These are phyloP conservation scores for Leptosomus discolor DNA, from an alignment of 2,113 vertebrate species.

Conservation along the genomic window DNA sequence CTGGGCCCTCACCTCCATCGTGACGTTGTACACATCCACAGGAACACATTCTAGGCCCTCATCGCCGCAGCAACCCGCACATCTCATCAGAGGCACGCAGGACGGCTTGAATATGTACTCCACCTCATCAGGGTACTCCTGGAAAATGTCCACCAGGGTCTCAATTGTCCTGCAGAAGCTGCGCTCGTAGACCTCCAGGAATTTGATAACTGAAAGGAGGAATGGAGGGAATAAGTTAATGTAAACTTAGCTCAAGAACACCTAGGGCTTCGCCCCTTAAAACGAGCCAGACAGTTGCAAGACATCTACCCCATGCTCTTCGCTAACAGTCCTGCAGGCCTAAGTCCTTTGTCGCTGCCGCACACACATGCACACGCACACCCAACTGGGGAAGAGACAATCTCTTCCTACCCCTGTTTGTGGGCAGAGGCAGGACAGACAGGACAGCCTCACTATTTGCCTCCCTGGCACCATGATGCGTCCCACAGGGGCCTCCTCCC, in stretches of 20 bases:
- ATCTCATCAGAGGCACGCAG: constrained; percentile 92
- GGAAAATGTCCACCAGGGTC: constrained; percentile 93
- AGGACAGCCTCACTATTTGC: background rate
- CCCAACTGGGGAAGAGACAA: background rate
- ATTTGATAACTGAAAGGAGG: constrained; percentile 83
- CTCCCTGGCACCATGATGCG: background rate
- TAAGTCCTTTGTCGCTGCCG: background rate
- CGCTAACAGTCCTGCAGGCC: background rate
- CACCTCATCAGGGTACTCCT: constrained; percentile 95
- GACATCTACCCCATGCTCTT: constrained; percentile 10
- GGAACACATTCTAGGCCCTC: constrained; percentile 92
- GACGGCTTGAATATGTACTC: constrained; percentile 97
- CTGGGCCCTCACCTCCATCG: constrained; percentile 87
- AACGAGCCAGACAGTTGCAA: constrained; percentile 18
- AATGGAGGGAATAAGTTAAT: constrained; percentile 32
- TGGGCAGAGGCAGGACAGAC: background rate
- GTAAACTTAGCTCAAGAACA: background rate
- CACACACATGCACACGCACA: background rate
- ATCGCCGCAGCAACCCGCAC: constrained; percentile 93
- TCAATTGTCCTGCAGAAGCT: constrained; percentile 91
- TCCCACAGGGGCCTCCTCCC: background rate
- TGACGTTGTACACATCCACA: constrained; percentile 85
- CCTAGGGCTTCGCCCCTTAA: background rate
- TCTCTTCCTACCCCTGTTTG: background rate
- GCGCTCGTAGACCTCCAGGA: constrained; percentile 91